Conservation (phyloP, 2,113 vertebrate genomes). For the Oreochromis niloticus region DNA sequence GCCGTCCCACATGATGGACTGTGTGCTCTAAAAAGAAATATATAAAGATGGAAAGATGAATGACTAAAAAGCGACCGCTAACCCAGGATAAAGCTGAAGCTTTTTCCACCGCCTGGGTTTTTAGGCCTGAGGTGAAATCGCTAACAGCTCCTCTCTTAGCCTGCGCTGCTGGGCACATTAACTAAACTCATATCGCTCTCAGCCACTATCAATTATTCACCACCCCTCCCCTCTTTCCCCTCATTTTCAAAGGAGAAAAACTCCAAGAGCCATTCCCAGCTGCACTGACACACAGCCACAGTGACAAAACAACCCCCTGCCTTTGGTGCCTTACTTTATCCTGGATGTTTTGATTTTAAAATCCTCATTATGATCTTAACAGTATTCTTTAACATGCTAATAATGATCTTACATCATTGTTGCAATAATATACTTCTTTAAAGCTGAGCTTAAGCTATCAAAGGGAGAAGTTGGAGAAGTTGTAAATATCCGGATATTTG, state of each 20-base stretch:
- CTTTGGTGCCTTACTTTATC: slow-evolving; percentile 18
- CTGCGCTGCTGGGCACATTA: slow-evolving; percentile 78
- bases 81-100: slow-evolving; percentile 13
- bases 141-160: slow-evolving; percentile 74
- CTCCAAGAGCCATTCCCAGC: slow-evolving; percentile 16
- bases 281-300: slow-evolving; percentile 2
- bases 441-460: background rate
- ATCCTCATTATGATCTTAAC: background rate
- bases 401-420: slow-evolving; percentile 13
- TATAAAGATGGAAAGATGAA: background rate
- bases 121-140: slow-evolving; percentile 61
- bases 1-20: background rate
- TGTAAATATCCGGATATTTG: background rate
- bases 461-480: background rate
- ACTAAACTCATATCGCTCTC: slow-evolving; percentile 81
- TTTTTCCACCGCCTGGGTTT: slow-evolving; percentile 39
- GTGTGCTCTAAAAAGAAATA: background rate
- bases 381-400: slow-evolving; percentile 15
- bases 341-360: slow-evolving; percentile 2
- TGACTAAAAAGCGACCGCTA: background rate
- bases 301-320: slow-evolving; percentile 14
- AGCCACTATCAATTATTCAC: slow-evolving; percentile 79
- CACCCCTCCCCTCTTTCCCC: slow-evolving; percentile 10
- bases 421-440: background rate
- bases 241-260: slow-evolving; percentile 52